Evolutionary conservation across 1,140 invertebrate genomes (phyloP), one percentile per base, ranked within the genome.

Genomic region (Megathymus violae): DNA sequence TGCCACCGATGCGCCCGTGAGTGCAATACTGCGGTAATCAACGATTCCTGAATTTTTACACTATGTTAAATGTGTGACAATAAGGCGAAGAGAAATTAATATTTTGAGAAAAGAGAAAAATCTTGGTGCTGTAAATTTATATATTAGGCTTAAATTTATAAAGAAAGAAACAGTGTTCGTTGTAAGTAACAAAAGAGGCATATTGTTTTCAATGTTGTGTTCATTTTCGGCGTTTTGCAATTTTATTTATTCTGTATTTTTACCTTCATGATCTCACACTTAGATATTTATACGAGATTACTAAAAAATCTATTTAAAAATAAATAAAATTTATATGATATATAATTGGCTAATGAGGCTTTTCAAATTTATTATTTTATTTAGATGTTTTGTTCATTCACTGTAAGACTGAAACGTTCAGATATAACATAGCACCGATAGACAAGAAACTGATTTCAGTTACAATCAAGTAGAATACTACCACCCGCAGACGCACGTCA

Each of bases 71-170:
- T 86, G 80, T 87, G 86, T 81, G 88, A 91, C 88, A 91, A 91
- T 89, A 91, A 91, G 85, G 88, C 80, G 85, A 90, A 88, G 83
- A 87, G 82, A 85, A 84, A 85, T 73, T 77, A 80, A 85, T 88
- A 91, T 91, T 91, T 91, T 89, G 86, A 89, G 82, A 87, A 86
- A 87, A 83, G 82, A 89, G 77, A 85, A 87, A 89, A 86, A 89
- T 85, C 85, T 91, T 91, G 88, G 88, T 91, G 88, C 88, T 91
- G 88, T 88, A 89, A 91, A 91, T 85, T 91, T 88, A 89, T 91
- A 91, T 89, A 89, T 89, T 91, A 88, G 86, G 88, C 86, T 89
- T 91, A 89, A 91, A 91, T 87, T 85, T 85, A 85, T 87, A 84
- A 85, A 80, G 78, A 88, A 84, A 74, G 67, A 77, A 89, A 91